Evolutionary conservation across 2,113 vertebrate species (phyloP).

Genomic region (Ariopsis seemanni): DNA sequence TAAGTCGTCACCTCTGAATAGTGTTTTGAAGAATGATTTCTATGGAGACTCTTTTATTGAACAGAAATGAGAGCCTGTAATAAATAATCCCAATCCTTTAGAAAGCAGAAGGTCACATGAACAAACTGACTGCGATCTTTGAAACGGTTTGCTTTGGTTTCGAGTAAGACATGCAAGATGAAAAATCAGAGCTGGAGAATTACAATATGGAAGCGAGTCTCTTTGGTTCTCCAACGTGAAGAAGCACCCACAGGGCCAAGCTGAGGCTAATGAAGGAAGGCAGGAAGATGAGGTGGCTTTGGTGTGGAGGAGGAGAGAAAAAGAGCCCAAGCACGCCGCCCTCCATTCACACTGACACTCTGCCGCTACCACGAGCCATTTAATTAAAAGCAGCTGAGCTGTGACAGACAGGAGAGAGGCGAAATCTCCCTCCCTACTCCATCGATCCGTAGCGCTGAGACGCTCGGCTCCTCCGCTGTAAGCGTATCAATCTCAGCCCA

Average conservation of each 20-base stretch:
- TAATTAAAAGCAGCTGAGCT: conserved; percentile 67
- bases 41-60: neutral
- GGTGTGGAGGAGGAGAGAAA: conserved; percentile 17
- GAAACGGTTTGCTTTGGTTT: neutral
- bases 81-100: too few relatives aligned
- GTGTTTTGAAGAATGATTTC: conserved; percentile 30
- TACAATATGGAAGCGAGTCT: conserved; percentile 20
- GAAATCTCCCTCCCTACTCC: conserved; percentile 49
- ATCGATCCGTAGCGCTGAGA: conserved; percentile 44
- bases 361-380: conserved; percentile 56
- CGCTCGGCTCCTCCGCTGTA: conserved; percentile 13
- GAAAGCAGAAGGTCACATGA: neutral
- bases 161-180: neutral
- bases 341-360: conserved; percentile 60
- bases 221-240: conserved; percentile 30
- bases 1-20: neutral
- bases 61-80: neutral
- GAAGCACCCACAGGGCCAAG: conserved; percentile 21
- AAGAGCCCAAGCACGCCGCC: conserved; percentile 16
- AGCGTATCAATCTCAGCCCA: conserved; percentile 40
- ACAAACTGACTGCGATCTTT: neutral
- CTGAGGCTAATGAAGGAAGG: conserved; percentile 41
- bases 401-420: conserved; percentile 65
- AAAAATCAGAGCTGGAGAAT: conserved; percentile 13
- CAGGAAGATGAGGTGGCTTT: conserved; percentile 31